Evolutionary conservation across 2,113 vertebrate species (phyloP), one percentile per base, ranked within the genome.

Genomic region (Ancistrus triradiatus): DNA sequence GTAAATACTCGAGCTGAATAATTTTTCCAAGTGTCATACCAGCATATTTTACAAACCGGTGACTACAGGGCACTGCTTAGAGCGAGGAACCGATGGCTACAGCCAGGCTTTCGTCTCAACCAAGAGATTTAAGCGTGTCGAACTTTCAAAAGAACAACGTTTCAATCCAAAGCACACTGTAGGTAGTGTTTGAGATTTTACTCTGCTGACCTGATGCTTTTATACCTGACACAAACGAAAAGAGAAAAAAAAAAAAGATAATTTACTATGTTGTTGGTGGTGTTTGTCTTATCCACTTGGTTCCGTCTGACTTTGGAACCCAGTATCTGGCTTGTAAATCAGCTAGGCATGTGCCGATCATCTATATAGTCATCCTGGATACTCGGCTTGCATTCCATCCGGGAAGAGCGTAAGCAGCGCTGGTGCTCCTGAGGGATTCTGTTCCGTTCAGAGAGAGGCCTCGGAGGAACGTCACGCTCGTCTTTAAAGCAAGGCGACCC

Each of bases 131-230:
- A 68, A 68, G 75, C 69, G 76, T 71, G 35, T 61, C 73, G 75
- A 56, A 77, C 77, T 79, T 83, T 71, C 76, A 70, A 71, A 60
- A 76, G 61, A 64, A 72, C 51, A 76, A 77, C 59, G 50, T 79
- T 76, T 78, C 56, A 84, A 87, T 92, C 91, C 90, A 89, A 93
- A 94, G 90, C 91, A 92, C 90, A 94, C 89, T 91, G 89, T 88
- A 85, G 68, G 75, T 73, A 81, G 81, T 90, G 82, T 86, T 84
- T 78, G 83, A 87, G 89, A 87, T 93, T 93, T 91, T 86, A 79
- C 77, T 84, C 79, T 77, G 73, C 75, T 77, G 81, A 80, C 75
- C 80, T 70, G 78, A 85, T 83, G 81, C 79, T 89, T 87, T 87
- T 88, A 76, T 86, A 89, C 85, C 63, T 58, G 70, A 81, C 53